Evolutionary conservation across 2,113 vertebrate genomes (phyloP).

Genomic region (Elachura formosa): DNA sequence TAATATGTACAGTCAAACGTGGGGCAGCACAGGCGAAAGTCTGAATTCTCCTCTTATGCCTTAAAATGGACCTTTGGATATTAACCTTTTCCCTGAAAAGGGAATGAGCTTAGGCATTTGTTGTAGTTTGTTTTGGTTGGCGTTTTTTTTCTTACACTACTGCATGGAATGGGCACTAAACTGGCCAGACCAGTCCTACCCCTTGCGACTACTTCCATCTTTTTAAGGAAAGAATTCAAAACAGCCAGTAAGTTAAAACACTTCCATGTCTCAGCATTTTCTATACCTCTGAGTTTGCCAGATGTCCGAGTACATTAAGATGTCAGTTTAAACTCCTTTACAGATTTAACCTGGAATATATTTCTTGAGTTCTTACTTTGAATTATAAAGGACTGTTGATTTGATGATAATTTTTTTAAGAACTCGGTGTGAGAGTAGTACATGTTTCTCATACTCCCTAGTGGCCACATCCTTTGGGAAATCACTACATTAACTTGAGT

Average conservation of each 20-base stretch:
- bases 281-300: background rate
- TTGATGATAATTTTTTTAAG: background rate
- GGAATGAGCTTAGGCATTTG: background rate
- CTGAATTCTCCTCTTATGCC: background rate
- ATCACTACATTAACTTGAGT: background rate
- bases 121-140: background rate
- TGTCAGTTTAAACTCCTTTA: background rate
- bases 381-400: background rate
- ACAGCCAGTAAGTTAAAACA: accelerated
- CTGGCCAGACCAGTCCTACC: background rate
- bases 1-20: background rate
- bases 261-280: background rate
- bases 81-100: background rate
- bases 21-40: background rate
- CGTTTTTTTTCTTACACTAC: background rate
- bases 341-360: background rate
- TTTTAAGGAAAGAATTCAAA: background rate
- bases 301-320: background rate
- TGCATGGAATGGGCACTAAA: background rate
- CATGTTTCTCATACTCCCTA: background rate
- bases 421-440: background rate
- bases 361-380: background rate
- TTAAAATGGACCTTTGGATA: background rate
- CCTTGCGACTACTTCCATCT: background rate
- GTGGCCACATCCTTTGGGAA: background rate